Percentiles rank a stretch among this genome's conserved stretches.
Conservation (phyloP, 2,113 vertebrate genomes). For the Macrotis lagotis region DNA sequence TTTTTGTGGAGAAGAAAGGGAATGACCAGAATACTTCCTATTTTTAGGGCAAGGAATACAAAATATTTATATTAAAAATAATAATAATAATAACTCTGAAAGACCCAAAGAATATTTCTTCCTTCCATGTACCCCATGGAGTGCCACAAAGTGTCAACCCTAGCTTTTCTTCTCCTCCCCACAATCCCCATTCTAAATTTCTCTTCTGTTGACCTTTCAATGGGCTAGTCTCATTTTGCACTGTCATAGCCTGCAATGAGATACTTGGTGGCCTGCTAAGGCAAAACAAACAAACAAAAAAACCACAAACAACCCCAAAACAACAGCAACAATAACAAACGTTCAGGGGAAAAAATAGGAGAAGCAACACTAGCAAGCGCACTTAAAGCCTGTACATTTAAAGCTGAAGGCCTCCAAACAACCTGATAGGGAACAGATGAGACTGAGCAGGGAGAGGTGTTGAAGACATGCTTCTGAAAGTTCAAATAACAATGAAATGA, state of each 20-base stretch:
- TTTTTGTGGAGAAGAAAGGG: neutral
- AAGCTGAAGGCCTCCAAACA: conserved; percentile 87
- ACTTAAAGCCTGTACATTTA: conserved; percentile 87
- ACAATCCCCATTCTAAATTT: conserved; percentile 72
- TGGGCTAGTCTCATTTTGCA: conserved; percentile 78
- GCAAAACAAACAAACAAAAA: conserved; percentile 78
- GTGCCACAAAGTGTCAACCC: conserved; percentile 33
- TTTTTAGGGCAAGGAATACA: conserved; percentile 23
- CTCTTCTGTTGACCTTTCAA: conserved; percentile 66
- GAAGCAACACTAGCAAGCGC: conserved; percentile 84
- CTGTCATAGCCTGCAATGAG: conserved; percentile 85
- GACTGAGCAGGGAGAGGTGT: conserved; percentile 74
- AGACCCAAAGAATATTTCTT: neutral
- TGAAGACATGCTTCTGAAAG: conserved; percentile 85
- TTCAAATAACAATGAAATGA: conserved; percentile 81
- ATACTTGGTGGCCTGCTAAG: conserved; percentile 89
- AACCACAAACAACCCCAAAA: too few relatives aligned
- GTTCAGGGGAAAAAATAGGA: conserved; percentile 82
- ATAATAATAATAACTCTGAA: neutral
- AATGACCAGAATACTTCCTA: conserved; percentile 46
- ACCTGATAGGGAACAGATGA: conserved; percentile 73
- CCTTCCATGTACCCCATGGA: neutral
- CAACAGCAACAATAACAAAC: conserved; percentile 63
- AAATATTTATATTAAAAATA: neutral
- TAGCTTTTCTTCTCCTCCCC: conserved; percentile 64